Percentiles rank a stretch among this genome's conserved stretches.
Conservation (phyloP, 2,797 vertebrate genomes). For the Simalia tracyae region DNA sequence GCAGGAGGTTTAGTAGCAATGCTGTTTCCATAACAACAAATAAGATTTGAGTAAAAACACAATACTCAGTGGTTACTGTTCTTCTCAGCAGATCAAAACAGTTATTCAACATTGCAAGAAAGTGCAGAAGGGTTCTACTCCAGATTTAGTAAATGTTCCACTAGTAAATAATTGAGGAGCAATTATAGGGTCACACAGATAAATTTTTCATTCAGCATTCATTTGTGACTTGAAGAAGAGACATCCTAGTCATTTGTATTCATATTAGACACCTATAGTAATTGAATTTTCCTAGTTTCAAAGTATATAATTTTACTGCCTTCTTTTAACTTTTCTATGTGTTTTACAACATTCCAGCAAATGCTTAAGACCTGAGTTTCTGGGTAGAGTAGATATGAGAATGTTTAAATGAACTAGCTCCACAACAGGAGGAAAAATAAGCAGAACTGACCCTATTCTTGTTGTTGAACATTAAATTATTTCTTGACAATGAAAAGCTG, state of each 20-base stretch:
- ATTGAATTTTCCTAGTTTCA: not conserved
- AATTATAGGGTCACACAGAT: constrained; percentile 43
- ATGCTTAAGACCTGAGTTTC: not conserved
- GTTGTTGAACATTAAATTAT: not conserved
- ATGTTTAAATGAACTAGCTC: not conserved
- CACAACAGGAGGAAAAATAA: not conserved
- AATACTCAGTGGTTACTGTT: constrained; percentile 70
- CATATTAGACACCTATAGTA: not conserved
- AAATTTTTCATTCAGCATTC: constrained; percentile 24
- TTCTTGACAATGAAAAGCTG: not conserved
- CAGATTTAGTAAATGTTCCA: constrained; percentile 72
- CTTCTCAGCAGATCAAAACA: constrained; percentile 71
- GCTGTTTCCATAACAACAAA: constrained; percentile 82
- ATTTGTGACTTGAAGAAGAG: constrained; percentile 36
- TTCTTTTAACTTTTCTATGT: not conserved
- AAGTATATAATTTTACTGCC: not conserved
- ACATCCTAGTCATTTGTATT: constrained; percentile 34
- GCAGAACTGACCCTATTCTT: not conserved
- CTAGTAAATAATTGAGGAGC: constrained; percentile 62
- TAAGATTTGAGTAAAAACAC: constrained; percentile 74
- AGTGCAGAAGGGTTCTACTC: constrained; percentile 63
- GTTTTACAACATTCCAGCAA: not conserved
- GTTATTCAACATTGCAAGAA: constrained; percentile 75
- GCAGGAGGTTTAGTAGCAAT: constrained; percentile 71
- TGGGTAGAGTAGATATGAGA: not conserved